Base-by-base conservation (phyloP, 2,797 vertebrate species). In the Anguilla marmorata region DNA sequence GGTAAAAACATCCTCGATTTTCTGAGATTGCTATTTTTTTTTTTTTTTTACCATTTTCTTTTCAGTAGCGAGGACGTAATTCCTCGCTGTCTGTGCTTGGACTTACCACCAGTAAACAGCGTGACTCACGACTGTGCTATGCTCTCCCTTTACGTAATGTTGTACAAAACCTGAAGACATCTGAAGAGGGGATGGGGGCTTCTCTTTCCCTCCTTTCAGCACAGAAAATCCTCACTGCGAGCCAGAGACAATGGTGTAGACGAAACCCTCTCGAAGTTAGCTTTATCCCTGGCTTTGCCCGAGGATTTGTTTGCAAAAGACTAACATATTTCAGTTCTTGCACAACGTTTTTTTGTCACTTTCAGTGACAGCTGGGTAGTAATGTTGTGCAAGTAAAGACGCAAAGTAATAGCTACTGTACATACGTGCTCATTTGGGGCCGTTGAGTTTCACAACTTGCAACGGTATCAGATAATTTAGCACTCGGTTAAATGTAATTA, bases 31-130 rank as follows among this genome's bases (percentile, higher is more conserved):
- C n/a, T 82, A 2, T 50, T 82, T 82, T 50, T 33, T 74, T 60
- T 5, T 21, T 19, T 63, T 63, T 19, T 52, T 56, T 14, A 0
- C 12, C 96, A 7, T 63, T 74, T 74, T 74, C 69, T 96, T 92
- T 93, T 96, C 94, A 96, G 94, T 93, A 93, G 91, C 92, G 93
- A 94, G 95, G 95, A 96, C 94, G 95, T 95, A 94, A 96, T 96
- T 96, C 95, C 95, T 94, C 96, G 91, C 95, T 89, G 92, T 92
- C 93, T 92, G 92, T 95, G 93, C 91, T 93, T 89, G 91, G 91
- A 95, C 93, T n/a, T 5, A 41, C 94, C 96, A 95, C 94, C 95
- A 95, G 96, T 96, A 97, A 97, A 97, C 96, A 96, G 94, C 94
- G 69, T 97, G 96, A 96, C 92, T 97, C 95, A 96, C 91, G 12